Percentiles rank a stretch among this genome's conserved stretches.
These are phyloP conservation scores for Hippocampus kuda DNA, from an alignment of 2,797 vertebrate species.

Conservation along the genomic window DNA sequence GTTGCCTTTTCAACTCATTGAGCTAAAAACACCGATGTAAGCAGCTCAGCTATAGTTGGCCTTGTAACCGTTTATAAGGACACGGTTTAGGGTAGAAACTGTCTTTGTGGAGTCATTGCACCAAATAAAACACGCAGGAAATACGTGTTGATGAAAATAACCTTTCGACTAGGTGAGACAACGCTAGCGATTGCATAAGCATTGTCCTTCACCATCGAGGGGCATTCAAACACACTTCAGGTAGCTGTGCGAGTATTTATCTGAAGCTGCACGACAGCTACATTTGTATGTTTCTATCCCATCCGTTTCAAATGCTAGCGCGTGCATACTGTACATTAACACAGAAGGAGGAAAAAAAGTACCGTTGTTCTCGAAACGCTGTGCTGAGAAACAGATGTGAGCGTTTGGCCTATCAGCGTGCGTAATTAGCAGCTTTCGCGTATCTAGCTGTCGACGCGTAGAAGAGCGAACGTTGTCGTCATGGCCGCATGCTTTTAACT, in stretches of 20 bases:
- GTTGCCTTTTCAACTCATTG: slow-evolving; percentile 53
- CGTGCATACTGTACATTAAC: slow-evolving; percentile 49
- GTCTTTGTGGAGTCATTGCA: not conserved
- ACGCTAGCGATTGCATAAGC: not conserved
- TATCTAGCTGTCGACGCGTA: slow-evolving; percentile 41
- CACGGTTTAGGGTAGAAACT: slow-evolving; percentile 3
- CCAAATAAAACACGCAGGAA: not conserved
- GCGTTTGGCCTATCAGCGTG: slow-evolving; percentile 70
- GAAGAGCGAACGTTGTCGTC: not conserved
- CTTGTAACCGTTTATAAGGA: slow-evolving; percentile 22
- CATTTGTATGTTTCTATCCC: slow-evolving; percentile 54
- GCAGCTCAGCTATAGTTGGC: slow-evolving; percentile 25
- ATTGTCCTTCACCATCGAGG: slow-evolving; percentile 1
- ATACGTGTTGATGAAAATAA: not conserved
- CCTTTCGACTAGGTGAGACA: not conserved
- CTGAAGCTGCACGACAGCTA: slow-evolving; percentile 42
- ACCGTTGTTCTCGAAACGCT: slow-evolving; percentile 54
- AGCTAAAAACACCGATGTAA: slow-evolving; percentile 47
- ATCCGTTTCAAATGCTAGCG: slow-evolving; percentile 51
- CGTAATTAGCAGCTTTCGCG: slow-evolving; percentile 73
- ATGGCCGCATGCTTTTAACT: not conserved
- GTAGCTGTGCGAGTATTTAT: slow-evolving; percentile 51
- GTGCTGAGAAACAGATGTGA: slow-evolving; percentile 69
- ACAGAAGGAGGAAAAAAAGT: slow-evolving; percentile 23
- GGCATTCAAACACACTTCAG: not conserved